Evolutionary conservation across 2,113 vertebrate genomes (phyloP).

Genomic region (Cyphomyrus plagiostoma): DNA sequence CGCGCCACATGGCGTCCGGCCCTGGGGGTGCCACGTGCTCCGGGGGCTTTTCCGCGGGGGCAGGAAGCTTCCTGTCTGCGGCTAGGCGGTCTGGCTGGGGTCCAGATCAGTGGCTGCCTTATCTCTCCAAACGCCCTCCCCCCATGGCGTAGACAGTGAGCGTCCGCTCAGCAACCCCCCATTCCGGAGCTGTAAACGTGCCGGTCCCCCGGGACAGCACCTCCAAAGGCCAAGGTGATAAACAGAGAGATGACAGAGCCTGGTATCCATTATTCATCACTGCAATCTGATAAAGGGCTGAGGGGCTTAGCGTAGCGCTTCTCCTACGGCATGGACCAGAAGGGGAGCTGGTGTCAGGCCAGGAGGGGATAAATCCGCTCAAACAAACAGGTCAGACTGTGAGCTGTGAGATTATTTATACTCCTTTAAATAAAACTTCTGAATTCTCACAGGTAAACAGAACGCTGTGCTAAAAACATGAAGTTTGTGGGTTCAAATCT

Average conservation of each 20-base stretch:
- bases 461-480: not conserved
- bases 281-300: not conserved
- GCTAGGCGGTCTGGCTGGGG: not conserved
- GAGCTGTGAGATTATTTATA: not conserved
- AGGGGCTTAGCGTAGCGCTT: not conserved
- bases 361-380: not conserved
- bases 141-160: not conserved
- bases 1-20: conserved; percentile 11
- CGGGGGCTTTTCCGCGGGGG: not conserved
- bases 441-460: not conserved
- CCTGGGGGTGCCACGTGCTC: not conserved
- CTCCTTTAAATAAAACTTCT: not conserved
- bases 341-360: too few species aligned
- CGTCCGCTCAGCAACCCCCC: not conserved
- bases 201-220: not conserved
- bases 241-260: not conserved
- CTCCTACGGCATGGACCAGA: too few species aligned
- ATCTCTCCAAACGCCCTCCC: not conserved
- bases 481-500: not conserved
- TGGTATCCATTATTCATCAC: conserved; percentile 22
- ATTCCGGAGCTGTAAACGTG: not conserved
- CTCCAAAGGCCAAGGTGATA: conserved; percentile 8
- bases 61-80: not conserved
- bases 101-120: not conserved
- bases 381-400: not conserved